phyloP scores from a whole-genome alignment of 2,113 vertebrate species.

The Gadus macrocephalus region DNA sequence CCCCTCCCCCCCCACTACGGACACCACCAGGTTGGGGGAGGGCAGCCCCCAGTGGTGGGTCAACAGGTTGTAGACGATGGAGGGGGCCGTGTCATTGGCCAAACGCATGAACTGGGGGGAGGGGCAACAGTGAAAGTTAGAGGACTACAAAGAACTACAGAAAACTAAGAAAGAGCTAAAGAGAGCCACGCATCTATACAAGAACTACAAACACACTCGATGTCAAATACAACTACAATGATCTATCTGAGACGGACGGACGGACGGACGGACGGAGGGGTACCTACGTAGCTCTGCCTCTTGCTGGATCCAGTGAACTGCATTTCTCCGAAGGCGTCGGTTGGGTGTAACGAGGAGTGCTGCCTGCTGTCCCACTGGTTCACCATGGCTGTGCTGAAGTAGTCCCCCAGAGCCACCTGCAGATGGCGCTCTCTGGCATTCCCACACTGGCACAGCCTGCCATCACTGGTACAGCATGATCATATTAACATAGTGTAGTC shows the following conservation, averaged over 20 bases:
- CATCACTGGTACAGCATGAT: constrained; percentile 55
- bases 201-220: neutral
- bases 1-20: constrained; percentile 79
- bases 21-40: constrained; percentile 84
- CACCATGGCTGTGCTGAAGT: constrained; percentile 83
- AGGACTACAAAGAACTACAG: neutral
- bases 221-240: neutral
- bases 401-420: constrained; percentile 77
- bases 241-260: neutral
- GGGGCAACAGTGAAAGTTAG: neutral
- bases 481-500: too few species aligned
- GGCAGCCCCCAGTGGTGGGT: constrained; percentile 78
- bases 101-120: constrained; percentile 80
- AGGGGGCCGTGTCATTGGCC: constrained; percentile 76
- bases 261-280: neutral
- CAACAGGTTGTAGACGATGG: constrained; percentile 74
- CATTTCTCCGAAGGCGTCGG: constrained; percentile 82
- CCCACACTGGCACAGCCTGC: constrained; percentile 79
- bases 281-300: constrained; percentile 78
- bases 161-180: neutral
- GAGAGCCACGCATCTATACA: too few species aligned
- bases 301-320: constrained; percentile 76
- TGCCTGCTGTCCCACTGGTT: constrained; percentile 78
- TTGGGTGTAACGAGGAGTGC: constrained; percentile 83
- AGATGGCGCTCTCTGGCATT: constrained; percentile 58